These are phyloP conservation scores for Ladona fulva DNA, from an alignment of 1,140 invertebrate species.

Conservation along the genomic window DNA sequence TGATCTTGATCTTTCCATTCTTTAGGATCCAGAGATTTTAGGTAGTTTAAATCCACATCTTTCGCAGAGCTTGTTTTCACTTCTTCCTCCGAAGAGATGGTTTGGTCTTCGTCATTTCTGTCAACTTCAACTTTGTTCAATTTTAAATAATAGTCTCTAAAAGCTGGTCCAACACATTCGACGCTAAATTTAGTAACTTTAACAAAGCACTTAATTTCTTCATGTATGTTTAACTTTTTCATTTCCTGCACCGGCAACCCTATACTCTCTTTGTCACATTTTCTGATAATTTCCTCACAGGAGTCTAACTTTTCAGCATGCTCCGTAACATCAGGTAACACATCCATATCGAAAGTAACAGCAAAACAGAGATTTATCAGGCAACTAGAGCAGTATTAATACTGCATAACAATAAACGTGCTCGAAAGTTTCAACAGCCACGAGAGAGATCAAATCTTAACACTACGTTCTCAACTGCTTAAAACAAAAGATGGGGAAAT, in stretches of 20 bases:
- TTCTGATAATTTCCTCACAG: too few species aligned
- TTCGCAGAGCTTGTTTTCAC: background rate
- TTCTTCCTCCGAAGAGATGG: background rate
- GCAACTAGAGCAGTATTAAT: too few species aligned
- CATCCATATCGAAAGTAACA: too few species aligned
- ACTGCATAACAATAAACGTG: too few species aligned
- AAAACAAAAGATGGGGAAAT: too few species aligned
- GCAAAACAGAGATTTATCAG: too few species aligned
- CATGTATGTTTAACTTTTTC: background rate
- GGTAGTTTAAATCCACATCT: conserved; percentile 75
- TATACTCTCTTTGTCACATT: too few species aligned
- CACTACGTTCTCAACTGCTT: too few species aligned
- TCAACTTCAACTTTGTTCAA: background rate
- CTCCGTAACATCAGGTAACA: too few species aligned
- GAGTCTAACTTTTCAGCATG: too few species aligned
- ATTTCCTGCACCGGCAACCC: background rate
- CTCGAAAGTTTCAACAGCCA: too few species aligned
- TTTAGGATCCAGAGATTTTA: conserved; percentile 86
- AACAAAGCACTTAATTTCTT: background rate
- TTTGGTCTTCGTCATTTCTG: background rate
- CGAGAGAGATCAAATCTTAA: too few species aligned
- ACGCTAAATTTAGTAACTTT: background rate
- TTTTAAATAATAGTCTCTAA: background rate
- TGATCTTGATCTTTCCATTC: conserved; percentile 97
- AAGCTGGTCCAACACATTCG: background rate